A percentile compares a stretch with the other conserved stretches of the same genome.
phyloP scores from a whole-genome alignment of 2,888 invertebrate genomes.

The Eristalinus aeneus region DNA sequence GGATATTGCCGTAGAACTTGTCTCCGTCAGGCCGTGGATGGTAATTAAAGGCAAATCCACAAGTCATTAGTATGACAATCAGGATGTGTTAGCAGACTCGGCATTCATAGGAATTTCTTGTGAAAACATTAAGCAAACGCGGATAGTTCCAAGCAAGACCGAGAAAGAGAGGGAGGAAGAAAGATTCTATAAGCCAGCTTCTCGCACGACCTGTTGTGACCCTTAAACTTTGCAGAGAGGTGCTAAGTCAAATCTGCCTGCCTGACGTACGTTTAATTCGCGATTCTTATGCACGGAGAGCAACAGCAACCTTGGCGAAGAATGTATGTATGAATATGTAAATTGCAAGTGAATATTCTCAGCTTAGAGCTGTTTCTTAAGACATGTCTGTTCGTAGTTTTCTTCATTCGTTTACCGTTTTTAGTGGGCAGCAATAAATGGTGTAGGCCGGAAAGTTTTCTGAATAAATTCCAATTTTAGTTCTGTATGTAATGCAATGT shows the following conservation, averaged over 20 bases:
- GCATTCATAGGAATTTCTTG: slow-evolving; percentile 37
- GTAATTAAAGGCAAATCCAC: slow-evolving; percentile 61
- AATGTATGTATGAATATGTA: slow-evolving; percentile 54
- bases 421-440: slow-evolving; percentile 11
- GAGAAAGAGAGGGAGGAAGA: neutral
- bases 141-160: neutral
- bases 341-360: slow-evolving; percentile 16
- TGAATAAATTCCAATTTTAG: slow-evolving; percentile 47
- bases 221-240: neutral
- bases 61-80: slow-evolving; percentile 64
- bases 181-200: neutral
- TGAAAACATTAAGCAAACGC: slow-evolving; percentile 20
- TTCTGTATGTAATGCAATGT: neutral
- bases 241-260: slow-evolving; percentile 23
- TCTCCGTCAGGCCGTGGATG: neutral
- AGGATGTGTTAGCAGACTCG: slow-evolving; percentile 47
- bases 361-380: slow-evolving; percentile 29
- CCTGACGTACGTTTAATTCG: neutral
- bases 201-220: neutral
- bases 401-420: slow-evolving; percentile 57
- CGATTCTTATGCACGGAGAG: slow-evolving; percentile 52
- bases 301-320: slow-evolving; percentile 63
- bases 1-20: neutral
- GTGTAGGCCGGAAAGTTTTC: neutral
- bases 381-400: slow-evolving; percentile 35